Conservation (phyloP, 2,113 vertebrate genomes). For the Microtus pennsylvanicus region DNA sequence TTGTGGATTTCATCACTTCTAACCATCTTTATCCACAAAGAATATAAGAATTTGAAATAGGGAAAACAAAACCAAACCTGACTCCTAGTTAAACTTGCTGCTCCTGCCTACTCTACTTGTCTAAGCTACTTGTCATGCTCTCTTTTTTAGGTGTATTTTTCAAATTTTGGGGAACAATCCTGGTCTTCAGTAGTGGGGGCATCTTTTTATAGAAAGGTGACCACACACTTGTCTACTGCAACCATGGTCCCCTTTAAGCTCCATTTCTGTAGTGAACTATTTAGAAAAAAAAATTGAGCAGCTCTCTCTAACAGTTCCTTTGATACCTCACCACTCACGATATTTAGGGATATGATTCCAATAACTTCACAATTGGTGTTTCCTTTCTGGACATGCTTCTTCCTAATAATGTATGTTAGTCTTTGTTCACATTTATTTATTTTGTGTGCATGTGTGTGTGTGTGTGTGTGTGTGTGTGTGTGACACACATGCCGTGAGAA, state of each 20-base stretch:
- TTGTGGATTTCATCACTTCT: constrained; percentile 13
- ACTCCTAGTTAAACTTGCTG: not conserved
- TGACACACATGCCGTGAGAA: not conserved
- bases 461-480: not conserved
- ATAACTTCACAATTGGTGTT: not conserved
- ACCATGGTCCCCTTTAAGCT: not conserved
- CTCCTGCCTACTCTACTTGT: not conserved
- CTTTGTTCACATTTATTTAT: not conserved
- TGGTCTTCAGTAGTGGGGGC: not conserved
- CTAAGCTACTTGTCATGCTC: too few relatives aligned
- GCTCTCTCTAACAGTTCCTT: not conserved
- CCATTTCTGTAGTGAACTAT: not conserved
- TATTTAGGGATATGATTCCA: not conserved
- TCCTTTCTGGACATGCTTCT: not conserved
- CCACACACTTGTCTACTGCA: not conserved
- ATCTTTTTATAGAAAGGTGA: not conserved
- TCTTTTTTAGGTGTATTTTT: not conserved
- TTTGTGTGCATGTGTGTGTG: not conserved
- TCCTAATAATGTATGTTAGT: not conserved
- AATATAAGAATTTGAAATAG: not conserved
- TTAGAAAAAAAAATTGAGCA: not conserved
- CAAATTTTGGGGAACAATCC: not conserved
- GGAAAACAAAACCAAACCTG: not conserved
- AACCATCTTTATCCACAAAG: not conserved
- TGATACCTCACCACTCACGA: not conserved